Conservation (phyloP, 2,888 invertebrate species). For the Gortyna flavago region DNA sequence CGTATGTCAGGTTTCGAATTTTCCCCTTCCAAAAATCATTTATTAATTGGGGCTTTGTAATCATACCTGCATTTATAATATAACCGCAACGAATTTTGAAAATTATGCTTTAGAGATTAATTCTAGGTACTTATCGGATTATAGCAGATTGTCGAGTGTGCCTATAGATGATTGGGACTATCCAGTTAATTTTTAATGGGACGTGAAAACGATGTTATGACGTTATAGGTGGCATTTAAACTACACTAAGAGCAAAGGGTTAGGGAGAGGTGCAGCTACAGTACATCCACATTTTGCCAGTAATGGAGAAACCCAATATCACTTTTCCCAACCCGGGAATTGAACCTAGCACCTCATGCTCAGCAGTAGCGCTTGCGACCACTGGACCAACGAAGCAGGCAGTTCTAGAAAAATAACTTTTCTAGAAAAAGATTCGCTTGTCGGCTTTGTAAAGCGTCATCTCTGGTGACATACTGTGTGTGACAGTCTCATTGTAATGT, state of each 20-base stretch:
- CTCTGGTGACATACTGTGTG: background rate
- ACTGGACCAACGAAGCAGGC: background rate
- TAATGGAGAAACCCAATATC: background rate
- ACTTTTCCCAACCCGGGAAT: no score
- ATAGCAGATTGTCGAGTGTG: background rate
- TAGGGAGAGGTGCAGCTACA: no score
- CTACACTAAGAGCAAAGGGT: no score
- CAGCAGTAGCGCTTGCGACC: no score
- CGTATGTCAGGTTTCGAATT: no score
- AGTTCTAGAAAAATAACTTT: background rate
- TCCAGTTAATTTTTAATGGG: background rate
- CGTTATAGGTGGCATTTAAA: no score
- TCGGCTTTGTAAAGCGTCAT: background rate
- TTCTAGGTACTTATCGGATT: background rate
- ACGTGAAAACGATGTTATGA: no score
- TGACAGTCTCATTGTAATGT: background rate
- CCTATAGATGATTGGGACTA: background rate
- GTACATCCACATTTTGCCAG: no score
- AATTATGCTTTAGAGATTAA: background rate
- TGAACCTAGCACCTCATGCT: no score
- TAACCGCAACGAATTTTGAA: background rate
- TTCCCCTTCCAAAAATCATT: background rate
- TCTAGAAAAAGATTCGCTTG: background rate
- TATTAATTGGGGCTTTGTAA: background rate
- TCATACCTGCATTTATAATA: background rate